Base-by-base conservation (phyloP, 2,888 invertebrate species). In the Catonia carolina region DNA sequence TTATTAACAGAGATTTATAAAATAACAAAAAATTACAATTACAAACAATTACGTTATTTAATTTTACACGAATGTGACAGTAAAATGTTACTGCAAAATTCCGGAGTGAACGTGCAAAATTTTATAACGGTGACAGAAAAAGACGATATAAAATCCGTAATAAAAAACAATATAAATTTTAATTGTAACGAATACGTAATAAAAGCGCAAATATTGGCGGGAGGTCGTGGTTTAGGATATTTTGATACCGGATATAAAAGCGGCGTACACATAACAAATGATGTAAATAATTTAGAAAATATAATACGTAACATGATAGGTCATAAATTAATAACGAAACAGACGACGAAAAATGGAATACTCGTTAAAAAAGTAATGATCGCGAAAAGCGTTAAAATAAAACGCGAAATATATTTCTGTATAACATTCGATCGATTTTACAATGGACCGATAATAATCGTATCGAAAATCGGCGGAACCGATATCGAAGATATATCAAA, bases 31-130 rank as follows among this genome's bases (percentile, higher is more conserved):
- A n/a, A n/a, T n/a, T n/a, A n/a, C n/a, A n/a, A n/a, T n/a, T n/a
- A n/a, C n/a, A n/a, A 66, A 51, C 65, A 67, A 57, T 61, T 68
- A 6, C 79, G 97, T 64, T 78, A 82, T 69, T 78, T 99, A 54
- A 98, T 97, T 76, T 78, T 99, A 36, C 82, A 98, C 69, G 99
- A 99, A 74, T 98, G 90, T 72, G 98, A 99, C 72, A 97, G 97
- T 71, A 99, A 99, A 75, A 85, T 90, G 69, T 77, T 99, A 33
- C 77, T 98, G 61, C 81, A 84, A 65, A 86, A 92, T 69, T 81
- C 87, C 74, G 89, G 90, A 37, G 86, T 94, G 61, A 82, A 93
- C 63, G 85, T 92, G 67, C 89, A 95, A 72, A 86, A 89, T 68
- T 94, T 94, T 70, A 80, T 85, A 61, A 80, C 98, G 56, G 80